phyloP scores from a whole-genome alignment of 2,888 invertebrate genomes.

The Shargacucullia verbasci region DNA sequence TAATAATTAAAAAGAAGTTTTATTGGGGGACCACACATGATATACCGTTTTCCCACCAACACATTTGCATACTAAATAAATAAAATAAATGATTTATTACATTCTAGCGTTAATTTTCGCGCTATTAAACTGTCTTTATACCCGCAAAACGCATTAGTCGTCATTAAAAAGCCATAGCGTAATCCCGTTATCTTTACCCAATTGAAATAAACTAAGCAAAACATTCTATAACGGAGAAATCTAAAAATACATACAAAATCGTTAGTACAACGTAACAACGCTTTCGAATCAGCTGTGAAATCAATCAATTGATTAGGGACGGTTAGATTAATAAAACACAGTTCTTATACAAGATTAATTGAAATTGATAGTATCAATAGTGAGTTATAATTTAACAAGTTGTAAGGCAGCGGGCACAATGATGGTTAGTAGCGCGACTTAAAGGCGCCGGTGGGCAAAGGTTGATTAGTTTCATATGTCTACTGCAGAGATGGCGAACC shows the following conservation, averaged over 20 bases:
- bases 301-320: constrained; percentile 66
- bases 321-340: constrained; percentile 61
- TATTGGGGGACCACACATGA: constrained; percentile 6
- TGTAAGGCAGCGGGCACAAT: constrained; percentile 46
- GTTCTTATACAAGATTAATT: constrained; percentile 58
- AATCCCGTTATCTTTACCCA: constrained; percentile 48
- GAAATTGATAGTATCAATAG: constrained; percentile 62
- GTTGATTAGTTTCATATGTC: constrained; percentile 37
- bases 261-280: constrained; percentile 57
- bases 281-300: constrained; percentile 70
- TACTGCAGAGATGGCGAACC: too few species aligned
- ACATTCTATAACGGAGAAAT: constrained; percentile 60
- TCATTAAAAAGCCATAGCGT: constrained; percentile 50
- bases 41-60: constrained; percentile 23
- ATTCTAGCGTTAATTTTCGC: constrained; percentile 36
- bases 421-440: constrained; percentile 10
- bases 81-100: constrained; percentile 32
- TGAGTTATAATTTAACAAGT: constrained; percentile 52
- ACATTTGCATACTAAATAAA: constrained; percentile 29
- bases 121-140: constrained; percentile 14
- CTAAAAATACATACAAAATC: constrained; percentile 56
- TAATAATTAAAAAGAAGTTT: constrained; percentile 10
- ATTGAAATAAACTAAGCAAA: constrained; percentile 46
- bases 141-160: constrained; percentile 32
- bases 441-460: constrained; percentile 39